These are phyloP conservation scores for Tiliacea citrago DNA, from an alignment of 2,888 invertebrate genomes.

Conservation along the genomic window DNA sequence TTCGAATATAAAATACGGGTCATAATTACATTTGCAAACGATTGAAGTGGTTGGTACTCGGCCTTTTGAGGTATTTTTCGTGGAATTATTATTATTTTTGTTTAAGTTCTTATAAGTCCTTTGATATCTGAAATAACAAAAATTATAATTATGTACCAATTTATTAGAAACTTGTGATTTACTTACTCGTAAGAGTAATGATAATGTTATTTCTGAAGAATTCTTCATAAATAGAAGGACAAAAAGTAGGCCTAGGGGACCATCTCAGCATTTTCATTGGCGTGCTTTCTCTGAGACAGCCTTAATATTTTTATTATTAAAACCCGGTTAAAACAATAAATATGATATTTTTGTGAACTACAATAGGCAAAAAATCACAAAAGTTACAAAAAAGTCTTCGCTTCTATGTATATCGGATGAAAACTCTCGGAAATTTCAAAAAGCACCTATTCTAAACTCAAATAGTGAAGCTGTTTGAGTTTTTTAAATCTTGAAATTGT, in stretches of 20 bases:
- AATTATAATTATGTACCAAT: neutral
- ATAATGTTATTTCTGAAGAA: neutral
- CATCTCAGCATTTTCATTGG: neutral
- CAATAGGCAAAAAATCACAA: neutral
- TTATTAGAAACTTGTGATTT: neutral
- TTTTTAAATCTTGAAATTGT: slow-evolving; percentile 39
- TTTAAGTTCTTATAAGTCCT: neutral
- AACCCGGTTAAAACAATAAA: neutral
- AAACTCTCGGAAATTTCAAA: neutral
- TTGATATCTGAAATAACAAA: neutral
- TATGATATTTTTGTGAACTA: too few relatives aligned
- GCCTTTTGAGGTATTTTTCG: neutral
- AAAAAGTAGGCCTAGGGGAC: neutral
- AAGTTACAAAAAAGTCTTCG: neutral
- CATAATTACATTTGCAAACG: slow-evolving; percentile 44
- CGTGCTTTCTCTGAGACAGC: neutral
- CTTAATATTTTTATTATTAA: neutral
- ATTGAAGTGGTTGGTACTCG: slow-evolving; percentile 16
- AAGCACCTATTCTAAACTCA: too few relatives aligned
- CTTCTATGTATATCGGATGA: neutral
- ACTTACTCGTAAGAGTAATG: neutral
- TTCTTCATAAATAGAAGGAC: neutral
- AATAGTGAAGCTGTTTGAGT: neutral
- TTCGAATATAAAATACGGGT: slow-evolving; percentile 18
- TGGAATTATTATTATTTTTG: neutral